These are phyloP conservation scores for Teinopalpus imperialis DNA, from an alignment of 2,888 invertebrate genomes.

Conservation along the genomic window DNA sequence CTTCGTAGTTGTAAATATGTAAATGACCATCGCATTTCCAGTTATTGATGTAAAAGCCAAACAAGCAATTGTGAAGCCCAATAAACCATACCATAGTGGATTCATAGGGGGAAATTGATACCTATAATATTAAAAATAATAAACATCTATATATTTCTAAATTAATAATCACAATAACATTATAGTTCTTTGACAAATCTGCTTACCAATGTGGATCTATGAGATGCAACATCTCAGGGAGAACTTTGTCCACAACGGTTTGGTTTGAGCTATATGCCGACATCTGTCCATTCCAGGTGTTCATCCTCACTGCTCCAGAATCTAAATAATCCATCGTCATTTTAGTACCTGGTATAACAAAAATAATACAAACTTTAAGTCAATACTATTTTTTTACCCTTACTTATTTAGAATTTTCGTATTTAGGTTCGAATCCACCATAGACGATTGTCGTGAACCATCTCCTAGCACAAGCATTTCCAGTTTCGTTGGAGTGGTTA, in stretches of 20 bases:
- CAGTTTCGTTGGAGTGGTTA: no score
- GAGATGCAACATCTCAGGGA: slow-evolving; percentile 87
- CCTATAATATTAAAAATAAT: slow-evolving; percentile 55
- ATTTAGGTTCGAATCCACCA: no score
- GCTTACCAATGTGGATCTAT: slow-evolving; percentile 88
- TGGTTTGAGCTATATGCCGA: slow-evolving; percentile 83
- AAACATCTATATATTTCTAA: no score
- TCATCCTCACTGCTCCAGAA: slow-evolving; percentile 58
- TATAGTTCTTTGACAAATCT: no score
- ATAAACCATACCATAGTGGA: slow-evolving; percentile 87
- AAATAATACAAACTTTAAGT: not conserved
- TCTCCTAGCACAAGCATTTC: no score
- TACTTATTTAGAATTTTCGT: no score
- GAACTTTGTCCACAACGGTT: slow-evolving; percentile 90
- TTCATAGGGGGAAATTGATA: slow-evolving; percentile 90
- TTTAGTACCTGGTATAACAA: slow-evolving; percentile 21
- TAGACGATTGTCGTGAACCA: no score
- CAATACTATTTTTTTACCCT: no score
- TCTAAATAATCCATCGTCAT: slow-evolving; percentile 34
- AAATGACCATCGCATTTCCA: slow-evolving; percentile 88
- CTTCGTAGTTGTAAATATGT: slow-evolving; percentile 88
- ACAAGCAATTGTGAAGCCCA: slow-evolving; percentile 84
- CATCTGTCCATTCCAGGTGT: slow-evolving; percentile 71
- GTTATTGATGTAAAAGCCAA: slow-evolving; percentile 86
- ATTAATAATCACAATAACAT: no score